phyloP scores from a whole-genome alignment of 2,113 vertebrate species.

The Nestor notabilis region DNA sequence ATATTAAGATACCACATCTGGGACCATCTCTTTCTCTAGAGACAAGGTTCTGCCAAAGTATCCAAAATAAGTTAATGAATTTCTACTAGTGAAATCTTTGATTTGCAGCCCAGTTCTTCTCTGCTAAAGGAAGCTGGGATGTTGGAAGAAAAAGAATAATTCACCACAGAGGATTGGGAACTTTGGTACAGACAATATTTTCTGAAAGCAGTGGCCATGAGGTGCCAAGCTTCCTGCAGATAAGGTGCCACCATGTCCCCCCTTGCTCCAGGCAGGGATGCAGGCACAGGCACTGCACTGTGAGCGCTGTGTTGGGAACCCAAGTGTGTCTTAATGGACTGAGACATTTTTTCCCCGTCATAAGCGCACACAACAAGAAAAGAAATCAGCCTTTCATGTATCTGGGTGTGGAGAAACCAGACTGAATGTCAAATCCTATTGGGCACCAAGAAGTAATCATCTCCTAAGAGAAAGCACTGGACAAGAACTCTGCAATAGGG shows the following conservation, averaged over 20 bases:
- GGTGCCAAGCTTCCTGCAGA: background rate
- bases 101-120: background rate
- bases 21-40: background rate
- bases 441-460: background rate
- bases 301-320: background rate
- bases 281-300: background rate
- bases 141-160: background rate
- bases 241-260: background rate
- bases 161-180: fast-evolving
- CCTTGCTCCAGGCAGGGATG: background rate
- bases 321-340: fast-evolving
- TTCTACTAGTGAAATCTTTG: background rate
- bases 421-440: background rate
- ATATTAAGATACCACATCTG: background rate
- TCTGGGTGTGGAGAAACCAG: fast-evolving
- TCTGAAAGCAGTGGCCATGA: background rate
- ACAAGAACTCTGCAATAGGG: background rate
- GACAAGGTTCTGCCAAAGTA: background rate
- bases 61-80: background rate
- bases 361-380: background rate
- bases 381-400: background rate
- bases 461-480: background rate
- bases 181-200: background rate
- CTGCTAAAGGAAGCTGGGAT: background rate
- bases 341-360: background rate